Conservation (phyloP, 1,140 invertebrate genomes). For the Trypoxylus dichotomus region DNA sequence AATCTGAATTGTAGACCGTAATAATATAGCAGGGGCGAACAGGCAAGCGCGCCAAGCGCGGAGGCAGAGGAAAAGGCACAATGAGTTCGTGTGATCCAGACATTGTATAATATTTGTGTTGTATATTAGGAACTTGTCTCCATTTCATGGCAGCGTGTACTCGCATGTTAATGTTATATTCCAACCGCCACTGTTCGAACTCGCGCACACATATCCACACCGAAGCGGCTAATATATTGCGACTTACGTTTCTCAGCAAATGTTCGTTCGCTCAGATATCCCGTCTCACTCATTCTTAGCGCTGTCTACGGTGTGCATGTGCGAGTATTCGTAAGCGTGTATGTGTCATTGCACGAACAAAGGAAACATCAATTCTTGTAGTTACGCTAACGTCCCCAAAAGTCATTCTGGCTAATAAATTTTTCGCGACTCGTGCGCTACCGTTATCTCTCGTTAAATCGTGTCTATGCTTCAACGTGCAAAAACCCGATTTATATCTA, state of each 20-base stretch:
- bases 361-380: conserved; percentile 22
- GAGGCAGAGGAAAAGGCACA: background rate
- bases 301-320: background rate
- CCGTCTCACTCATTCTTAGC: background rate
- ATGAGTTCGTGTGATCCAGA: conserved; percentile 29
- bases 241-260: conserved; percentile 20
- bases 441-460: conserved; percentile 19
- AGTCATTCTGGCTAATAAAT: conserved; percentile 22
- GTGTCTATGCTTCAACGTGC: background rate
- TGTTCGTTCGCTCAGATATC: background rate
- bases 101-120: conserved; percentile 30
- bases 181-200: conserved; percentile 15
- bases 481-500: conserved; percentile 21
- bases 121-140: conserved; percentile 30
- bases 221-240: conserved; percentile 22
- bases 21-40: conserved; percentile 20
- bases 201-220: background rate
- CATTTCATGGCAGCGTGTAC: conserved; percentile 29
- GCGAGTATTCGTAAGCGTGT: no score
- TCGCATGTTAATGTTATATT: conserved; percentile 30
- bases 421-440: conserved; percentile 11
- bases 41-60: background rate
- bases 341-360: conserved; percentile 9
- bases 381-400: conserved; percentile 12
- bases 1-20: conserved; percentile 29